phyloP scores from a whole-genome alignment of 2,888 invertebrate genomes.

The Sarcophaga rosellei region DNA sequence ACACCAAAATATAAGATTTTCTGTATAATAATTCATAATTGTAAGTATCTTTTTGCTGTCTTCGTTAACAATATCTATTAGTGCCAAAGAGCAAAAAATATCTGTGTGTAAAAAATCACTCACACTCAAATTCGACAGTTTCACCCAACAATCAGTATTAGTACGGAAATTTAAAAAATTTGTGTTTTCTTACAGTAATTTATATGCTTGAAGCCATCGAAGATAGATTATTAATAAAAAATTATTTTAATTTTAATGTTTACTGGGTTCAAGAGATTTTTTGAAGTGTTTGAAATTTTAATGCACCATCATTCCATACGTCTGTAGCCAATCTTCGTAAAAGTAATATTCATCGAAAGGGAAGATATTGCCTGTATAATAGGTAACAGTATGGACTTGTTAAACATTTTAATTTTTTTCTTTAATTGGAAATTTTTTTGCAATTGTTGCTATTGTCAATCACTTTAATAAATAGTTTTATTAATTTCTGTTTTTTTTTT shows the following conservation, averaged over 20 bases:
- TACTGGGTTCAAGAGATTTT: background rate
- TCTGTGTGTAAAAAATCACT: background rate
- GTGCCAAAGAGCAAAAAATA: conserved; percentile 26
- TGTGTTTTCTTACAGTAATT: background rate
- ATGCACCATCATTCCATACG: conserved; percentile 10
- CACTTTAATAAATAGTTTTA: conserved; percentile 50
- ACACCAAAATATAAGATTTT: background rate
- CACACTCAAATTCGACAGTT: background rate
- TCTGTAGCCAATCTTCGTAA: background rate
- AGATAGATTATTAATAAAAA: too few species aligned
- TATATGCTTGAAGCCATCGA: background rate
- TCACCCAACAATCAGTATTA: background rate
- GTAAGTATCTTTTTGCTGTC: background rate
- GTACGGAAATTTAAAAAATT: background rate
- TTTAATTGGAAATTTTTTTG: conserved; percentile 2
- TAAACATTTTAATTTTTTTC: conserved; percentile 20
- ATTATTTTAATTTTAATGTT: background rate
- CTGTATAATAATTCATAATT: conserved; percentile 20
- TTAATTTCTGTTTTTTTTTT: conserved; percentile 33
- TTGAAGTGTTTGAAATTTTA: conserved; percentile 11
- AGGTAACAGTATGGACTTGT: conserved; percentile 4
- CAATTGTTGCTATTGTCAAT: conserved; percentile 44
- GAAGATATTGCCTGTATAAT: background rate
- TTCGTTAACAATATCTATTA: background rate
- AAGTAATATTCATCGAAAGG: background rate